phyloP scores from a whole-genome alignment of 2,113 vertebrate genomes.

The Anas platyrhynchos region DNA sequence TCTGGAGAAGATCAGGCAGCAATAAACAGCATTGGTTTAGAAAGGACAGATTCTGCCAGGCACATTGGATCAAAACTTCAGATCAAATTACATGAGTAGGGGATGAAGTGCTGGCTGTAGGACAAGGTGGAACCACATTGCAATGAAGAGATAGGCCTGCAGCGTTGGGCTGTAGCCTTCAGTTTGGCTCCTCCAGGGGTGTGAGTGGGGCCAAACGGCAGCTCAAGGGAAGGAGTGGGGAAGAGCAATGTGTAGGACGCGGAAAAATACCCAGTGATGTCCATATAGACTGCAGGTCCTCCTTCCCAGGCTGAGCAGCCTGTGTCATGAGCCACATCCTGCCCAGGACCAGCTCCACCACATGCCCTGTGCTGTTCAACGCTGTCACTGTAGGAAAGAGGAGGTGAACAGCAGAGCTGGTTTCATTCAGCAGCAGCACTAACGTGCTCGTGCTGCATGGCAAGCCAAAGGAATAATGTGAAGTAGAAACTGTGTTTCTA shows the following conservation, averaged over 20 bases:
- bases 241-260: not conserved
- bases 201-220: not conserved
- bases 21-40: constrained; percentile 21
- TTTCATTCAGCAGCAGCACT: not conserved
- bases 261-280: not conserved
- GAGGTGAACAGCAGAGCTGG: not conserved
- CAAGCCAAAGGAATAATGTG: not conserved
- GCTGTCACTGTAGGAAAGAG: not conserved
- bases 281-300: not conserved
- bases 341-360: not conserved
- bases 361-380: not conserved
- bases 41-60: not conserved
- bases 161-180: not conserved
- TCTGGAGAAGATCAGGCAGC: constrained; percentile 54
- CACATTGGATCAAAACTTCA: constrained; percentile 45
- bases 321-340: not conserved
- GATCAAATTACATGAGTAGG: not conserved
- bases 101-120: not conserved
- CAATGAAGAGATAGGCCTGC: not conserved
- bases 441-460: not conserved
- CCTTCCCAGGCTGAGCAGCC: not conserved
- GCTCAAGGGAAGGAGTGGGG: not conserved
- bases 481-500: not conserved
- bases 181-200: not conserved
- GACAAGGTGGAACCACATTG: not conserved